Evolutionary conservation across 2,888 invertebrate species (phyloP).

Genomic region (Cosmopolites sordidus): DNA sequence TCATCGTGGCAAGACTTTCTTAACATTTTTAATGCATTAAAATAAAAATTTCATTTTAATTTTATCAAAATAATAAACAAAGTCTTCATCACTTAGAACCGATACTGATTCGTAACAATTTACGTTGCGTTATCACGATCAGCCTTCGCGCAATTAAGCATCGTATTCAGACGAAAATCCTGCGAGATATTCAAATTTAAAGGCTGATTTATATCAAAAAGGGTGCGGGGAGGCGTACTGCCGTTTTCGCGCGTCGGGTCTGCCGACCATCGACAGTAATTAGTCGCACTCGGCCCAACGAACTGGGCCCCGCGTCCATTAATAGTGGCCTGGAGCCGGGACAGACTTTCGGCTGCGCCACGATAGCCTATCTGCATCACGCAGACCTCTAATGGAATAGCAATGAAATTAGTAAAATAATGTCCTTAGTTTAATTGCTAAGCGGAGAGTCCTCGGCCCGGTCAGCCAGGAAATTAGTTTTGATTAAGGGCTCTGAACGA

Average conservation of each 20-base stretch:
- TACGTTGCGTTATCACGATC: no score
- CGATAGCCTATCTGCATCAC: slow-evolving; percentile 48
- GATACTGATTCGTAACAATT: no score
- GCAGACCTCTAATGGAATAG: slow-evolving; percentile 51
- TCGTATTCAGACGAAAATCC: background rate
- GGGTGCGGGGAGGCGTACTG: background rate
- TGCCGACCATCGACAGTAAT: slow-evolving; percentile 25
- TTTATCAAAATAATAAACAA: no score
- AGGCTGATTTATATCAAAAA: background rate
- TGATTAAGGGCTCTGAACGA: slow-evolving; percentile 41
- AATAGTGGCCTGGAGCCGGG: slow-evolving; percentile 39
- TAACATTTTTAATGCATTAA: no score
- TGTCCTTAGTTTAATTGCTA: slow-evolving; percentile 50
- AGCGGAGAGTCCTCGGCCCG: slow-evolving; percentile 35
- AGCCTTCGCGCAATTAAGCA: no score
- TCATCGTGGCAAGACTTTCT: no score
- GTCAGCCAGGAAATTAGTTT: slow-evolving; percentile 47
- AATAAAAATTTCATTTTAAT: no score
- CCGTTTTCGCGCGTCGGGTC: background rate
- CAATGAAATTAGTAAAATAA: slow-evolving; percentile 52
- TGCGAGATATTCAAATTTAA: background rate
- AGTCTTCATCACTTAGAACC: no score
- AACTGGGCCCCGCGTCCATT: slow-evolving; percentile 31
- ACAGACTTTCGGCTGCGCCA: slow-evolving; percentile 31
- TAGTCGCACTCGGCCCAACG: slow-evolving; percentile 35